These are phyloP conservation scores for Latheticus oryzae DNA, from an alignment of 2,888 invertebrate genomes.

Conservation along the genomic window DNA sequence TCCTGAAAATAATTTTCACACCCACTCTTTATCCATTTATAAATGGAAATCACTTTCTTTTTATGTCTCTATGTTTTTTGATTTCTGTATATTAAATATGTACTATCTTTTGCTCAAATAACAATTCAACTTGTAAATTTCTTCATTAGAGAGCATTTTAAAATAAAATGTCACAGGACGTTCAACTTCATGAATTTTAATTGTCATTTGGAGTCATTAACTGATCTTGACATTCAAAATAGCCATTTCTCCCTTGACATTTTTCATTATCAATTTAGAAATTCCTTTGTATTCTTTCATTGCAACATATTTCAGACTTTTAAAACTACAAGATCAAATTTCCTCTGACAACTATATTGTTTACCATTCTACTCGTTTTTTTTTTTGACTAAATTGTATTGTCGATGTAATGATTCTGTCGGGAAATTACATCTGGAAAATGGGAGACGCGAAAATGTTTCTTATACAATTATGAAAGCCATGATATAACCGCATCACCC, in stretches of 20 bases:
- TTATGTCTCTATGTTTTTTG: too few relatives aligned
- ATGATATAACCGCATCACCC: not conserved
- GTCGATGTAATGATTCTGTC: not conserved
- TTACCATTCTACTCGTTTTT: too few relatives aligned
- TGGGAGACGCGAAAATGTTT: not conserved
- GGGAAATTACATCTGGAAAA: slow-evolving; percentile 1
- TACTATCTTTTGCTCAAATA: too few relatives aligned
- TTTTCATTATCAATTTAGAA: not conserved
- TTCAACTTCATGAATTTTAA: slow-evolving; percentile 30
- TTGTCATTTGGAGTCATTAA: slow-evolving; percentile 19
- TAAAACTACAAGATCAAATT: too few relatives aligned
- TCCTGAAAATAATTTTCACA: too few relatives aligned
- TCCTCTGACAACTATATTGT: too few relatives aligned
- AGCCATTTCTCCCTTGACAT: slow-evolving; percentile 4
- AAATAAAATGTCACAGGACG: slow-evolving; percentile 16
- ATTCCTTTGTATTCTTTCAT: not conserved
- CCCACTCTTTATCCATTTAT: too few relatives aligned
- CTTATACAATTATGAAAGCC: not conserved
- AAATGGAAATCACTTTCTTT: too few relatives aligned
- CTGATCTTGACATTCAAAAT: slow-evolving; percentile 3
- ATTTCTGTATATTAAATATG: too few relatives aligned
- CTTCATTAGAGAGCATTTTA: not conserved
- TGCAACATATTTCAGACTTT: too few relatives aligned
- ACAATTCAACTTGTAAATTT: too few relatives aligned
- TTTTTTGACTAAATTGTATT: too few relatives aligned